Conservation (phyloP, 2,797 vertebrate species). For the Psittacula echo region DNA sequence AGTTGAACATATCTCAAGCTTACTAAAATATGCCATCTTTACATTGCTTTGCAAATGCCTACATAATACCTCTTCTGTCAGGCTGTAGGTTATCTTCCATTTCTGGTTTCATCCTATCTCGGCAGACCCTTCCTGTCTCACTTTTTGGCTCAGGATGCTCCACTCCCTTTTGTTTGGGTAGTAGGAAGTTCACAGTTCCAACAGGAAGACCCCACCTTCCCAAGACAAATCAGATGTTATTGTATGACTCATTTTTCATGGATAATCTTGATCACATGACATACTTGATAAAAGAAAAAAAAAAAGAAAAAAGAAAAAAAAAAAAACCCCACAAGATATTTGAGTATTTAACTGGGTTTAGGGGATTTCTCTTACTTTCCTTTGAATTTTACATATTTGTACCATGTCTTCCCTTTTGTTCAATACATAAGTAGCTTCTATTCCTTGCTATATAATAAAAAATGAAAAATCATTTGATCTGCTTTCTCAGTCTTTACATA, state of each 20-base stretch:
- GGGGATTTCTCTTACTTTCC: background rate
- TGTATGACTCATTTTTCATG: constrained; percentile 46
- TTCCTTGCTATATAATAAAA: background rate
- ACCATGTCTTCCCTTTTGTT: background rate
- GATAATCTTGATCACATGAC: constrained; percentile 10
- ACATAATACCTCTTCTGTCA: background rate
- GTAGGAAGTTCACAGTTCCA: constrained; percentile 43
- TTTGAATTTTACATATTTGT: background rate
- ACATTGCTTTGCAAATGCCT: background rate
- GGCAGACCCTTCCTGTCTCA: background rate
- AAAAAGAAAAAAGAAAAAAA: too few relatives aligned
- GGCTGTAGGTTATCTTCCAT: background rate
- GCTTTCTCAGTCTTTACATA: background rate
- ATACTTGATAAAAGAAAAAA: background rate
- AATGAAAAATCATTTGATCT: background rate
- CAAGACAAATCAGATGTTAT: constrained; percentile 33
- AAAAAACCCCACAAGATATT: background rate
- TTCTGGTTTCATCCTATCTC: background rate
- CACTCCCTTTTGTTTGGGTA: constrained; percentile 47
- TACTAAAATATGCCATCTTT: background rate
- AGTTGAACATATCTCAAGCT: background rate
- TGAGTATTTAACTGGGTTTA: background rate
- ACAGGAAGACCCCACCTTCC: constrained; percentile 55
- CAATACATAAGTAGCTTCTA: background rate
- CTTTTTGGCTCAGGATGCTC: constrained; percentile 46